phyloP scores from a whole-genome alignment of 2,113 vertebrate species.

The Saccopteryx leptura region DNA sequence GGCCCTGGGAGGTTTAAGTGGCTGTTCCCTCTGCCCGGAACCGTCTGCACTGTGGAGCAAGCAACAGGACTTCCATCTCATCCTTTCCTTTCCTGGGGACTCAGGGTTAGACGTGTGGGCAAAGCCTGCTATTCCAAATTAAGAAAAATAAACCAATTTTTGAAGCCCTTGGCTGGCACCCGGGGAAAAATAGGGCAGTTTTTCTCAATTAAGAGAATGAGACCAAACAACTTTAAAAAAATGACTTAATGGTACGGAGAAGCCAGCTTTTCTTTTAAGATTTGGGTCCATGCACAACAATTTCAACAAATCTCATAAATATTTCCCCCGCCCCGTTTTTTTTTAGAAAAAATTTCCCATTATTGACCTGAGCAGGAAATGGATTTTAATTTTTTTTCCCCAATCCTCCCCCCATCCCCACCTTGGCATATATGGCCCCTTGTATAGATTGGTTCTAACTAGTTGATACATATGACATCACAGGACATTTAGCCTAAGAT shows the following conservation, averaged over 20 bases:
- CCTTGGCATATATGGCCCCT: too few species aligned
- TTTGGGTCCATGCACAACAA: not conserved
- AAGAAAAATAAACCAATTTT: not conserved
- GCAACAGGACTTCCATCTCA: not conserved
- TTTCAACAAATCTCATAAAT: not conserved
- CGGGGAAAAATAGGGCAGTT: not conserved
- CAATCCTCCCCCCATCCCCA: not conserved
- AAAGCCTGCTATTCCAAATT: not conserved
- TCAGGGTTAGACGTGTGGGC: not conserved
- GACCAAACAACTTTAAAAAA: not conserved
- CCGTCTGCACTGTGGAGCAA: too few species aligned
- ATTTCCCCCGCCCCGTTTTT: not conserved
- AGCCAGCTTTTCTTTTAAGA: not conserved
- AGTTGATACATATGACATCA: not conserved
- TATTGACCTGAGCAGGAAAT: not conserved
- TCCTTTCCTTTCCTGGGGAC: not conserved
- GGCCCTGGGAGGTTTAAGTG: not conserved
- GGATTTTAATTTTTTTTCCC: not conserved
- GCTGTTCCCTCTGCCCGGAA: not conserved
- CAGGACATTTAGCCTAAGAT: not conserved
- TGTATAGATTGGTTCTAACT: not conserved
- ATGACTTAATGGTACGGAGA: not conserved
- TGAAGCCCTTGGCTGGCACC: not conserved
- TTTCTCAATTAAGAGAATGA: not conserved
- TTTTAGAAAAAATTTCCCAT: not conserved